Conservation (phyloP, 2,113 vertebrate species). For the Athene noctua region DNA sequence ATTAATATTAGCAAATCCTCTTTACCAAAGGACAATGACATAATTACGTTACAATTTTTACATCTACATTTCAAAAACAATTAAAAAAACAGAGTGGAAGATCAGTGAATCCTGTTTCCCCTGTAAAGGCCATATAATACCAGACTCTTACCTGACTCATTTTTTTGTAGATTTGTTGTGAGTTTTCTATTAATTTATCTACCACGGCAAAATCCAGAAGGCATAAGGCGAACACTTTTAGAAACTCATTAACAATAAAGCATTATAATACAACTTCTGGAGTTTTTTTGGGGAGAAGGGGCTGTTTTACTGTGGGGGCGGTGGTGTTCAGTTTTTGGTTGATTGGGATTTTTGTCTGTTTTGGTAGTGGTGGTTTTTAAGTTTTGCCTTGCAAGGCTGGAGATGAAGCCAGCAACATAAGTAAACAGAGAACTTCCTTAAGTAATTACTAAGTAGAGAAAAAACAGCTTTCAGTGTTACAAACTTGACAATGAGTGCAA, state of each 20-base stretch:
- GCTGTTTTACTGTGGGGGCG: not conserved
- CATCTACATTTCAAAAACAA: not conserved
- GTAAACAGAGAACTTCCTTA: not conserved
- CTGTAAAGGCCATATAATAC: not conserved
- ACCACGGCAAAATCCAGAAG: not conserved
- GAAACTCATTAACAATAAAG: not conserved
- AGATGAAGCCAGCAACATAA: not conserved
- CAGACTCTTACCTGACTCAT: not conserved
- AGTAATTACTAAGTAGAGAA: not conserved
- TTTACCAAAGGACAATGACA: not conserved
- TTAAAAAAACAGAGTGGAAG: not conserved
- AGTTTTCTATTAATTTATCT: not conserved
- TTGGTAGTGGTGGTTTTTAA: not conserved
- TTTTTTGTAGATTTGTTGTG: not conserved
- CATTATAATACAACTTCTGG: not conserved
- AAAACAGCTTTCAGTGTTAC: not conserved
- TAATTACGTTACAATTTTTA: not conserved
- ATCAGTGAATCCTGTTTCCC: not conserved
- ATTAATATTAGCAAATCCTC: not conserved
- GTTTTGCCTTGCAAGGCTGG: not conserved
- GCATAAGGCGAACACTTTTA: not conserved
- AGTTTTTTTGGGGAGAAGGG: rapidly evolving
- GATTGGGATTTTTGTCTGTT: not conserved
- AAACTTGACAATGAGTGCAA: not conserved
- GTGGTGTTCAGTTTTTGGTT: not conserved